Percentiles rank a stretch among this genome's conserved stretches.
Conservation (phyloP, 2,113 vertebrate genomes). For the Diadophis punctatus region DNA sequence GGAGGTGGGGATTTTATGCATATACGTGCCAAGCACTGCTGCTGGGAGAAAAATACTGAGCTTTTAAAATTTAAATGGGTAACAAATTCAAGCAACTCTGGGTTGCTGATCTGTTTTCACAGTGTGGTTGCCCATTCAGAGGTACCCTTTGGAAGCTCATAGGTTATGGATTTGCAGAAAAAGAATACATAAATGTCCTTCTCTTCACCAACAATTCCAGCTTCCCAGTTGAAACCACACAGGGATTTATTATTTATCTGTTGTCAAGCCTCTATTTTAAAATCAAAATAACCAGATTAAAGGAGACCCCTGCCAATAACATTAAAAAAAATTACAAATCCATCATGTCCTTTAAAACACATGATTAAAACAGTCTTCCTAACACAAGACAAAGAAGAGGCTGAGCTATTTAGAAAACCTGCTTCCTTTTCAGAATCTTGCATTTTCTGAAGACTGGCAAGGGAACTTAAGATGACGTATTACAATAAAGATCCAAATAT, state of each 20-base stretch:
- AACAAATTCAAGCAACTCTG: background rate
- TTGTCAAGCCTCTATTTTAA: background rate
- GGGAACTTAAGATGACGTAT: background rate
- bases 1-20: accelerated
- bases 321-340: background rate
- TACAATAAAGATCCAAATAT: background rate
- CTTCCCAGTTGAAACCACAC: background rate
- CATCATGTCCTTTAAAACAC: background rate
- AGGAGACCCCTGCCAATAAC: background rate
- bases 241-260: background rate
- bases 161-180: background rate
- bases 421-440: background rate
- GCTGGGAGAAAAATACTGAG: background rate
- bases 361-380: background rate
- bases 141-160: background rate
- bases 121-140: background rate
- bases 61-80: background rate
- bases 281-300: background rate
- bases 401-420: background rate
- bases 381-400: background rate
- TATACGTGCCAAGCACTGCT: background rate
- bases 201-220: background rate
- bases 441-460: background rate
- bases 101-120: conserved; percentile 1
- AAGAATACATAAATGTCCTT: background rate